These are phyloP conservation scores for Dasyprocta punctata DNA, from an alignment of 2,113 vertebrate species.

Conservation along the genomic window DNA sequence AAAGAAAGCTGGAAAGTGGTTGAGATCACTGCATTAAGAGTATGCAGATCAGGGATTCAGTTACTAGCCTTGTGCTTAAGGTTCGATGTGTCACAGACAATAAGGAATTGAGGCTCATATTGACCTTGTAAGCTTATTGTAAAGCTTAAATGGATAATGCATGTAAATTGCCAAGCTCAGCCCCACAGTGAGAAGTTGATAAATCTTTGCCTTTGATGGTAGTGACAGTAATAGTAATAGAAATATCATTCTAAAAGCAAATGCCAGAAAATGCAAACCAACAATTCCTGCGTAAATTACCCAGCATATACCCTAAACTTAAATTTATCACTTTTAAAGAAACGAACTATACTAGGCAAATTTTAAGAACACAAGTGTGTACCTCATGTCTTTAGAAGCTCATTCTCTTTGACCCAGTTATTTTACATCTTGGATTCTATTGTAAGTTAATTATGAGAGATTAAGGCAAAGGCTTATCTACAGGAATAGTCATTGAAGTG, in stretches of 20 bases:
- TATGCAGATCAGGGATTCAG: background rate
- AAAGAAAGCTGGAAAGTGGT: background rate
- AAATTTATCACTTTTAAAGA: background rate
- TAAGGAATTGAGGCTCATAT: background rate
- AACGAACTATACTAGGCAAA: background rate
- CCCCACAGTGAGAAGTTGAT: background rate
- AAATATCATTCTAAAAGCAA: background rate
- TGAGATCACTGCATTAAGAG: background rate
- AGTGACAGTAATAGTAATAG: background rate
- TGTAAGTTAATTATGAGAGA: slow-evolving; percentile 32
- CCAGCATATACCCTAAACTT: background rate
- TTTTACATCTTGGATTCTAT: background rate
- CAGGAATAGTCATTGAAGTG: background rate
- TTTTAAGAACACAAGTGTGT: background rate
- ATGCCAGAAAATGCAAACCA: background rate
- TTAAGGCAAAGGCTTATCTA: slow-evolving; percentile 45
- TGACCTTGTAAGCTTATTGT: background rate
- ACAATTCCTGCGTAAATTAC: background rate
- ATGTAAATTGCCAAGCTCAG: background rate
- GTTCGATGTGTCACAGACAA: background rate
- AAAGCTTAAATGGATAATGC: background rate
- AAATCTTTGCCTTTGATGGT: background rate
- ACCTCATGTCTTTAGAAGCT: background rate
- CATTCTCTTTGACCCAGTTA: slow-evolving; percentile 9
- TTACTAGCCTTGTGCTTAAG: background rate